Evolutionary conservation across 53 echinoderm and acorn worm species (phyloP).

Genomic region (Patiria pectinifera): DNA sequence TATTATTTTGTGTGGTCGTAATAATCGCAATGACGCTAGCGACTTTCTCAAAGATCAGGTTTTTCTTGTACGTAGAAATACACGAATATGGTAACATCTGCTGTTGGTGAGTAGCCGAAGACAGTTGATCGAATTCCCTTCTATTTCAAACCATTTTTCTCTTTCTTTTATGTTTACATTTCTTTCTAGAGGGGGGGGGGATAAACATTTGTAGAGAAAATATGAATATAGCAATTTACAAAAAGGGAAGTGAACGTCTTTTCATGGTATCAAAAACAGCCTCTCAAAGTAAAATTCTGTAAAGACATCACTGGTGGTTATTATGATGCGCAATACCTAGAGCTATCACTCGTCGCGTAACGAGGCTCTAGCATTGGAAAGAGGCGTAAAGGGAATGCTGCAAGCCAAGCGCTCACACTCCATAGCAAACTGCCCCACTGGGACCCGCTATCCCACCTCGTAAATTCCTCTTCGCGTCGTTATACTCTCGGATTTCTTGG

Average conservation of each 20-base stretch:
- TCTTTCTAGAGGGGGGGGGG: too few relatives aligned
- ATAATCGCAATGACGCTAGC: neutral
- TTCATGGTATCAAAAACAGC: neutral
- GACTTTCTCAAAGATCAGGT: too few relatives aligned
- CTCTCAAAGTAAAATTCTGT: neutral
- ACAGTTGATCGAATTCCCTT: too few relatives aligned
- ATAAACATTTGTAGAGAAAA: too few relatives aligned
- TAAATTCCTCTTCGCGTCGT: slow-evolving; percentile 60
- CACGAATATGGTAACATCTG: too few relatives aligned
- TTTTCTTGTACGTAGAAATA: too few relatives aligned
- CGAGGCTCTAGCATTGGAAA: slow-evolving; percentile 16
- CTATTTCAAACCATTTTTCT: too few relatives aligned
- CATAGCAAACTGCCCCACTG: slow-evolving; percentile 44
- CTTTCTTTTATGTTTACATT: too few relatives aligned
- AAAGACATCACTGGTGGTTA: neutral
- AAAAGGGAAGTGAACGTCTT: too few relatives aligned
- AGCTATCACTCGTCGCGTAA: slow-evolving; percentile 51
- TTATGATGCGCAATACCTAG: neutral
- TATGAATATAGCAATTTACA: too few relatives aligned
- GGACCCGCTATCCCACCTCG: slow-evolving; percentile 21
- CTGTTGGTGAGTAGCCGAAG: too few relatives aligned
- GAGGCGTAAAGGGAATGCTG: slow-evolving; percentile 36
- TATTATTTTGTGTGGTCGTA: neutral
- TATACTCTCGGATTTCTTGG: slow-evolving; percentile 20
- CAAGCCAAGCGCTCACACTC: neutral